Conservation (phyloP, 1,140 invertebrate genomes). For the Lineus longissimus region DNA sequence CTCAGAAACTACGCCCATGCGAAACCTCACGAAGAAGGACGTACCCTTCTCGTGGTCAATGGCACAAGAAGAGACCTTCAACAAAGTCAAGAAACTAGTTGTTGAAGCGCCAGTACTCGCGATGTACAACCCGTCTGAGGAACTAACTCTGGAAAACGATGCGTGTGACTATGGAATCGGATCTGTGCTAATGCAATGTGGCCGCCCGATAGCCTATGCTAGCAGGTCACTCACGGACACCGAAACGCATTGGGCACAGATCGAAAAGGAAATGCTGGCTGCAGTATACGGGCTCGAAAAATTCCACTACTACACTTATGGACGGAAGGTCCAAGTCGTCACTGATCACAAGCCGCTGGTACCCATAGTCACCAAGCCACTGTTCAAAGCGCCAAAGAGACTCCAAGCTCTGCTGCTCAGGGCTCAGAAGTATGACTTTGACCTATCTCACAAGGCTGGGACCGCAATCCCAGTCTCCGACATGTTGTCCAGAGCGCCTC, state of each 20-base stretch:
- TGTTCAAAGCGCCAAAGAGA: constrained; percentile 9
- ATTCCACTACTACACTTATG: constrained; percentile 58
- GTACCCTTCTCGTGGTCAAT: constrained; percentile 13
- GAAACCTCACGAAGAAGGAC: constrained; percentile 18
- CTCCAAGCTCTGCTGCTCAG: constrained; percentile 10
- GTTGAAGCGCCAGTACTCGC: constrained; percentile 11
- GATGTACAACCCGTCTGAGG: too few species aligned
- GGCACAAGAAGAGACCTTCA: constrained; percentile 12
- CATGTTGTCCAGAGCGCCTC: not conserved
- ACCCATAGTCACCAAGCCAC: constrained; percentile 20
- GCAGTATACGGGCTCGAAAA: constrained; percentile 51
- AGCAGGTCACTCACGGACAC: not conserved
- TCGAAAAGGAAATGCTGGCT: constrained; percentile 29
- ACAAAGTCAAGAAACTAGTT: constrained; percentile 20
- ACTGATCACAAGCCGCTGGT: constrained; percentile 48
- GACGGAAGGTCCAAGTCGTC: constrained; percentile 28
- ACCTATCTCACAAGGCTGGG: not conserved
- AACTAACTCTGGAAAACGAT: not conserved
- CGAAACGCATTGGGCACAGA: not conserved
- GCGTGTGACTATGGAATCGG: not conserved
- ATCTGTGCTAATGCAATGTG: not conserved
- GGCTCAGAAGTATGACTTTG: constrained; percentile 5
- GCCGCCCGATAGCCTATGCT: not conserved
- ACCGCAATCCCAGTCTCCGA: not conserved
- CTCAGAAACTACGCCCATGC: constrained; percentile 16